A percentile compares a stretch with the other conserved stretches of the same genome.
phyloP scores from a whole-genome alignment of 2,888 invertebrate genomes.

The Zygaena filipendulae region DNA sequence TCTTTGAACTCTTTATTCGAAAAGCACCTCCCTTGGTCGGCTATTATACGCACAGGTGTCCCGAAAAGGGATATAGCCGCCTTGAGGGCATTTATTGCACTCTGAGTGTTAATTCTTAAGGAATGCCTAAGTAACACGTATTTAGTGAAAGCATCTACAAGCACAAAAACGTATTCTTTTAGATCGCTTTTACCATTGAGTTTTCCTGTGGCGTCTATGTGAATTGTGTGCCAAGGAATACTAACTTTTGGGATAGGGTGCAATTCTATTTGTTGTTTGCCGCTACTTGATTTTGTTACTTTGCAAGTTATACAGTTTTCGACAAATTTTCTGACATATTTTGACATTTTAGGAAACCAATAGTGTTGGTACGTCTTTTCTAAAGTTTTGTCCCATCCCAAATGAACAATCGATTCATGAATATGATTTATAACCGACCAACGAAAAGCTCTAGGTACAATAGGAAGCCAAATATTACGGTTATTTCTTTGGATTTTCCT shows the following conservation, averaged over 20 bases:
- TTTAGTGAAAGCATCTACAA: conserved; percentile 14
- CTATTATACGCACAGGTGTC: conserved; percentile 8
- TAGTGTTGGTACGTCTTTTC: conserved; percentile 1
- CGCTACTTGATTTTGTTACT: conserved; percentile 3
- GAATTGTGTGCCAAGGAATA: conserved; percentile 20
- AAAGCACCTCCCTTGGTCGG: conserved; percentile 12
- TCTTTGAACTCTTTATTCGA: conserved; percentile 5
- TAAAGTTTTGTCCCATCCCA: conserved; percentile 1
- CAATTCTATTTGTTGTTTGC: conserved; percentile 10
- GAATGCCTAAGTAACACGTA: conserved; percentile 14
- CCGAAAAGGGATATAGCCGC: conserved; percentile 7
- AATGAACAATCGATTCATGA: conserved; percentile 1
- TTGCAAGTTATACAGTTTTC: conserved; percentile 1
- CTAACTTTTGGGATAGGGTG: conserved; percentile 23
- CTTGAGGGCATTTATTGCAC: conserved; percentile 8
- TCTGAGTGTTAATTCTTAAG: conserved; percentile 14
- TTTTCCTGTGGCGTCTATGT: conserved; percentile 12
- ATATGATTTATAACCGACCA: conserved; percentile 1
- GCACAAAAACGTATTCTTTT: conserved; percentile 7
- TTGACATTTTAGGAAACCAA: no score
- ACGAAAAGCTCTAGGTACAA: conserved; percentile 1
- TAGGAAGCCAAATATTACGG: conserved; percentile 1
- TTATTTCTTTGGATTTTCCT: conserved; percentile 1
- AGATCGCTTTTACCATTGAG: no score
- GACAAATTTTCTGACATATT: conserved; percentile 19